Evolutionary conservation across 2,888 invertebrate species (phyloP), one percentile per base, ranked within the genome.

Genomic region (Rhodophaea formosa): DNA sequence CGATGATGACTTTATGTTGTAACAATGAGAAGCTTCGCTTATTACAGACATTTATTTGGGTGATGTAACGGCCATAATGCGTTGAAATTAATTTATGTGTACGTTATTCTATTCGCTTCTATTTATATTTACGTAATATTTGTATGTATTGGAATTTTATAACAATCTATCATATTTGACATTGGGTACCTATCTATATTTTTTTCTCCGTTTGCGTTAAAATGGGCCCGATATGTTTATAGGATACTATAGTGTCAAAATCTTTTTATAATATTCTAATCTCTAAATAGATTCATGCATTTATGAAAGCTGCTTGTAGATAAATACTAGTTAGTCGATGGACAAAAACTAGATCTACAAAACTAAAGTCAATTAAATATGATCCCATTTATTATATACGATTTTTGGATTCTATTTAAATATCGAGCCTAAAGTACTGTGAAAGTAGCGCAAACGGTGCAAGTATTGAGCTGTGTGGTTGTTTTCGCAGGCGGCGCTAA

Each of bases 401-500:
- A 23, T 5, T 23, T 23, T 23, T 23, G 2, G 2, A 23, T 23
- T 23, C 23, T 23, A 2, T 3, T 23, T 23, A 23, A 23, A 23
- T 23, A 23, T 23, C 23, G 23, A 23, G 23, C 23, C 23, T 23
- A 23, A 3, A 2, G 23, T 23, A 23, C 23, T 23, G 23, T 23
- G 23, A 49, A 47, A 51, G 30, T 57, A 15, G 54, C 54, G 57
- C 59, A 61, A 63, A 65, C 60, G 67, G 68, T 65, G 68, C 64
- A 65, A 66, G 73, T 76, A 72, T 64, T 78, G 77, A 81, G 78
- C n/a, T 77, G 74, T 85, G 76, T 88, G 86, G 79, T 86, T 90
- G 80, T 87, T 81, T 89, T 85, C 86, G 79, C 90, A 91, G 90
- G 82, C 90, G 90, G 90, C 90, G 90, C 79, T 91, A 91, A 84